Evolutionary conservation across 2,113 vertebrate genomes (phyloP).

Genomic region (Eolophus roseicapilla): DNA sequence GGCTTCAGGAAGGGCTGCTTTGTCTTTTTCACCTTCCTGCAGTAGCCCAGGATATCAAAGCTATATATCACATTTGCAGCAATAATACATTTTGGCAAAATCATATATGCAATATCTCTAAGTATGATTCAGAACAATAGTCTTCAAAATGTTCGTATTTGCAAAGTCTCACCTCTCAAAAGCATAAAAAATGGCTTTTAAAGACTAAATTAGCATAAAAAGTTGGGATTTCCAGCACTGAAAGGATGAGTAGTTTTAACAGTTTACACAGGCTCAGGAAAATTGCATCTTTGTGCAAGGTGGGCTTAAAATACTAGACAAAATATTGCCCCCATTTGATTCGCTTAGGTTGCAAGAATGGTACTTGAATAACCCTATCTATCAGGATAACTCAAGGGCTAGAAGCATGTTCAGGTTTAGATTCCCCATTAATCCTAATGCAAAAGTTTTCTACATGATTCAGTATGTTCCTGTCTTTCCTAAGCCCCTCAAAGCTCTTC

Average conservation of each 20-base stretch:
- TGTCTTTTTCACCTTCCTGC: neutral
- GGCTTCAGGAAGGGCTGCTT: neutral
- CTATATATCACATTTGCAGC: neutral
- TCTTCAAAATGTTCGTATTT: neutral
- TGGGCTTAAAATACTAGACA: neutral
- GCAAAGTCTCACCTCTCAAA: neutral
- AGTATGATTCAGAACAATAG: neutral
- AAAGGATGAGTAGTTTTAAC: neutral
- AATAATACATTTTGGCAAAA: neutral
- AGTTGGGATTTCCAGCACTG: neutral
- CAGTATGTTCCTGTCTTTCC: neutral
- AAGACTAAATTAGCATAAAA: neutral
- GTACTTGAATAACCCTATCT: neutral
- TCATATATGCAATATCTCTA: neutral
- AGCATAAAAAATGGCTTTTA: neutral
- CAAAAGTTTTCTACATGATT: neutral
- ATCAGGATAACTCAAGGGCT: neutral
- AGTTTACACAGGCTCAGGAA: neutral
- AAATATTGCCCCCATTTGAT: neutral
- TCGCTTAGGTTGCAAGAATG: neutral
- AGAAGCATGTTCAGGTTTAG: neutral
- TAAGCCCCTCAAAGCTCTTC: neutral
- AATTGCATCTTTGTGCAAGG: neutral
- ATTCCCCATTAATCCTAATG: neutral
- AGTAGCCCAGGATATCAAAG: neutral